phyloP scores from a whole-genome alignment of 2,888 invertebrate genomes.

The Fragum sueziense region DNA sequence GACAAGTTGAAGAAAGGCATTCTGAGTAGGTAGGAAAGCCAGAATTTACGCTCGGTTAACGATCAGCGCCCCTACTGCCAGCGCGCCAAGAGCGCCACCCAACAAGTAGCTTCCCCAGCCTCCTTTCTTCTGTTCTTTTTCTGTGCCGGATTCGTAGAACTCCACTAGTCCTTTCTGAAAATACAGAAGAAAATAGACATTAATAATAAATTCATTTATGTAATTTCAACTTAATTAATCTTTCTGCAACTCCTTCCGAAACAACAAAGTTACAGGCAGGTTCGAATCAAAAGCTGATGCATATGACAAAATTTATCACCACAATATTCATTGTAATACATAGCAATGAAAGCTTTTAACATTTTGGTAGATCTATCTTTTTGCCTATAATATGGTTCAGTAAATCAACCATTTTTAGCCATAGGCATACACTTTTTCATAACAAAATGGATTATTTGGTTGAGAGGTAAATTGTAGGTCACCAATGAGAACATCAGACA shows the following conservation, averaged over 20 bases:
- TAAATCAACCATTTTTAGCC: no score
- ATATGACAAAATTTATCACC: no score
- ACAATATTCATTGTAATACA: no score
- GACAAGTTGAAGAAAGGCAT: background rate
- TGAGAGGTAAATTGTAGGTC: no score
- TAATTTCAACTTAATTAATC: no score
- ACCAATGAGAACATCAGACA: no score
- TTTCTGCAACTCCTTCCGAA: background rate
- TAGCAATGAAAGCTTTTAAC: no score
- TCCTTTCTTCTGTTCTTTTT: slow-evolving; percentile 52
- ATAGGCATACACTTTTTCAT: no score
- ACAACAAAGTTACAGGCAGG: background rate
- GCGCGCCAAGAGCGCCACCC: slow-evolving; percentile 33
- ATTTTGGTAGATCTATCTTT: no score
- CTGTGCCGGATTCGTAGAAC: slow-evolving; percentile 70
- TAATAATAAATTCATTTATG: no score
- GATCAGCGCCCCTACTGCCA: slow-evolving; percentile 48
- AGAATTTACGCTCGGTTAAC: slow-evolving; percentile 37
- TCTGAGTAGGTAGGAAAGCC: background rate
- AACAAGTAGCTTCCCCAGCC: slow-evolving; percentile 32
- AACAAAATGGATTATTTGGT: no score
- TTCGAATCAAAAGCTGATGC: background rate
- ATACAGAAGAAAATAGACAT: slow-evolving; percentile 33
- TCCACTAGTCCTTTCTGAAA: slow-evolving; percentile 79
- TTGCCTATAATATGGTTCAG: no score